Conservation (phyloP, 1,140 invertebrate species). For the Drosophila equinoxialis region DNA sequence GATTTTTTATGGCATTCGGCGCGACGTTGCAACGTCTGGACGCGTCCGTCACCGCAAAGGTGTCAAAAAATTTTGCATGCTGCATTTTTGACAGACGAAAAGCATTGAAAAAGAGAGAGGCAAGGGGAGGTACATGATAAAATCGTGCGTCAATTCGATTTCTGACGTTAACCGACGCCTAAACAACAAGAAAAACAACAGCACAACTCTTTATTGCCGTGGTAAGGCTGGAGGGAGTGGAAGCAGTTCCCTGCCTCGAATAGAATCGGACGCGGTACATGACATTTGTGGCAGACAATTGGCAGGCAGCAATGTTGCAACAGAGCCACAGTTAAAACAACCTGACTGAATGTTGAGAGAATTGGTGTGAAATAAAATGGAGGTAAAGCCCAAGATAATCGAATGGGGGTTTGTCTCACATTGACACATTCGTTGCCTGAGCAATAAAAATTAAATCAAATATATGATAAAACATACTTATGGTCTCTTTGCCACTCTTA, state of each 20-base stretch:
- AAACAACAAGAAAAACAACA: conserved; percentile 66
- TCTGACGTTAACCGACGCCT: conserved; percentile 76
- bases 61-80: conserved; percentile 67
- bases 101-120: conserved; percentile 11
- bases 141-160: conserved; percentile 79
- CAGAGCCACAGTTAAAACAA: conserved; percentile 37
- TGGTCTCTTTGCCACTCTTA: no score
- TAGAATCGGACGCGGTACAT: conserved; percentile 74
- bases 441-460: background rate
- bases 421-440: background rate
- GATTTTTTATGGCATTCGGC: conserved; percentile 63
- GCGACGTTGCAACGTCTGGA: conserved; percentile 51
- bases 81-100: conserved; percentile 67
- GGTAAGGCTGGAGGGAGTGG: background rate
- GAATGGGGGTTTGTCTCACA: background rate
- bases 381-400: background rate
- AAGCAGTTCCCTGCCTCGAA: conserved; percentile 37
- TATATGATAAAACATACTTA: no score
- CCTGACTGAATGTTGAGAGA: conserved; percentile 37
- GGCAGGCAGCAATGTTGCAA: conserved; percentile 54
- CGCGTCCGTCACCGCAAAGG: conserved; percentile 71
- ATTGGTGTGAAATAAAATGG: conserved; percentile 58
- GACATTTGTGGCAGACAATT: conserved; percentile 76
- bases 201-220: conserved; percentile 42
- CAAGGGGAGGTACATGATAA: conserved; percentile 58